Evolutionary conservation across 2,888 invertebrate species (phyloP).

Genomic region (Trachelus stipa): DNA sequence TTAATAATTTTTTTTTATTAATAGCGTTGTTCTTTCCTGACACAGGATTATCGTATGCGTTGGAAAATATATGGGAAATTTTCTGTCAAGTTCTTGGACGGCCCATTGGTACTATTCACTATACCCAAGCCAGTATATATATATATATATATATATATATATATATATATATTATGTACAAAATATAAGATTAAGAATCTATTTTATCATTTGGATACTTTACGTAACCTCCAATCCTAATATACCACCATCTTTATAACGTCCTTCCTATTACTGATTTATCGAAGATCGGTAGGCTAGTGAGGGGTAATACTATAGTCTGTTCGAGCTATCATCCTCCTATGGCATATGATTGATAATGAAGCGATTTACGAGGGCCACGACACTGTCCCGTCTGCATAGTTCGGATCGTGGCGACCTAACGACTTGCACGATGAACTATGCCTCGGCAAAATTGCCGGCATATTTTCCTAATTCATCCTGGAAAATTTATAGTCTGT

Average conservation of each 20-base stretch:
- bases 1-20: background rate
- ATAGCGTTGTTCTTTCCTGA: no score
- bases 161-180: no score
- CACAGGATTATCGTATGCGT: no score
- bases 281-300: background rate
- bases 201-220: background rate
- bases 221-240: background rate
- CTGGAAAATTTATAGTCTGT: conserved; percentile 8
- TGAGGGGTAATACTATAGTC: background rate
- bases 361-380: background rate
- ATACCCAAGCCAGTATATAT: no score
- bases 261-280: background rate
- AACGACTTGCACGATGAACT: conserved; percentile 2
- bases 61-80: no score
- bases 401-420: background rate
- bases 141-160: no score
- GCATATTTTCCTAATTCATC: conserved; percentile 7
- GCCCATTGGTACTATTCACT: no score
- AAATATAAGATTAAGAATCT: no score
- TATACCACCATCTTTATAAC: background rate
- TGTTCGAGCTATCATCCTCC: background rate
- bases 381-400: background rate
- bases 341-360: background rate
- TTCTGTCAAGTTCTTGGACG: no score
- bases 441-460: background rate